Conservation (phyloP, 2,797 vertebrate species). For the Arnoldichthys spilopterus region DNA sequence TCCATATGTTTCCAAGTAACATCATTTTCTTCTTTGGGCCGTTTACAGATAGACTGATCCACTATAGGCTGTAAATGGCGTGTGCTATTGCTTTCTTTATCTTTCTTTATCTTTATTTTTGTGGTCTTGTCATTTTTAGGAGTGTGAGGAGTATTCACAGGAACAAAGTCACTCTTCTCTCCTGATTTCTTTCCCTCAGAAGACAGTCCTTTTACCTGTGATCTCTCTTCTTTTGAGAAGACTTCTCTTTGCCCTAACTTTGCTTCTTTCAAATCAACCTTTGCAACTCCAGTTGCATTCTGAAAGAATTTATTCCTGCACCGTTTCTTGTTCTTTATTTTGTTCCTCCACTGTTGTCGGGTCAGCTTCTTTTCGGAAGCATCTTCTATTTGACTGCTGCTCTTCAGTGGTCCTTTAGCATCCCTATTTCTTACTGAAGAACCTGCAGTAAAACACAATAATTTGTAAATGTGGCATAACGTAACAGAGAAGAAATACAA, state of each 20-base stretch:
- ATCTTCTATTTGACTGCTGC: slow-evolving; percentile 10
- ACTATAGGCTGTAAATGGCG: slow-evolving; percentile 5
- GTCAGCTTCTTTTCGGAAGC: slow-evolving; percentile 55
- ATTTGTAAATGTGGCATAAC: not conserved
- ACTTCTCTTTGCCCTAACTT: not conserved
- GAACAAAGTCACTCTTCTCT: not conserved
- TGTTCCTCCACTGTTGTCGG: slow-evolving; percentile 79
- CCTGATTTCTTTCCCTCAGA: slow-evolving; percentile 28
- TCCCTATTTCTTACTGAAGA: slow-evolving; percentile 26
- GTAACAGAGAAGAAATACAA: not conserved
- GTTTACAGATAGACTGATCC: slow-evolving; percentile 15
- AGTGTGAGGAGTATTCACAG: slow-evolving; percentile 55
- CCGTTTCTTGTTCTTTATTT: slow-evolving; percentile 77
- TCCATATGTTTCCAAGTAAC: not conserved
- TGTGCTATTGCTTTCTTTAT: slow-evolving; percentile 17
- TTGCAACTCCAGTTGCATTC: not conserved
- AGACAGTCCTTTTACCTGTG: not conserved
- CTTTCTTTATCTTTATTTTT: slow-evolving; percentile 11
- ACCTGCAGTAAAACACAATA: slow-evolving; percentile 25
- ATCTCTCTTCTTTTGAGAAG: slow-evolving; percentile 14
- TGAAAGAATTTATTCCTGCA: slow-evolving; percentile 75
- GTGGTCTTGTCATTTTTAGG: not conserved
- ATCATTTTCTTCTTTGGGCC: slow-evolving; percentile 23
- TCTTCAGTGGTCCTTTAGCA: slow-evolving; percentile 10
- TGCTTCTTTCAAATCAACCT: slow-evolving; percentile 8